Percentiles rank a stretch among this genome's conserved stretches.
phyloP scores from a whole-genome alignment of 2,888 invertebrate genomes.

The Nymphalis urticae region DNA sequence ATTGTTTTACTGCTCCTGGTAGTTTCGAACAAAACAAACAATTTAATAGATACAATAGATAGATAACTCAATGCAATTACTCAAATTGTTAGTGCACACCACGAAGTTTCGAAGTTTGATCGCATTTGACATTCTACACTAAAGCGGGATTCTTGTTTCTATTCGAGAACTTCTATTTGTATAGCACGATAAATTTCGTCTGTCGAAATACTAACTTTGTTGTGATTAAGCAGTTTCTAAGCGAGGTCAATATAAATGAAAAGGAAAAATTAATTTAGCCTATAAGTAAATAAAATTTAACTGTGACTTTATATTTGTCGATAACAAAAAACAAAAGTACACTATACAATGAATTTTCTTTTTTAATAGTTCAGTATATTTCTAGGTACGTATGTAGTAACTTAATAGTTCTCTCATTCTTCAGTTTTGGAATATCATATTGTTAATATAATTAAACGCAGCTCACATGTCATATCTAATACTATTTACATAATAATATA shows the following conservation, averaged over 20 bases:
- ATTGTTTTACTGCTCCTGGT: too few species aligned
- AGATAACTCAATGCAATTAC: conserved; percentile 46
- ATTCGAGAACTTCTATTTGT: conserved; percentile 33
- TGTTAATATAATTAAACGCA: background rate
- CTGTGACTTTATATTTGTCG: too few species aligned
- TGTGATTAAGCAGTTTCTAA: conserved; percentile 23
- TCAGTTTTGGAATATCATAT: too few species aligned
- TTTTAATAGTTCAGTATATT: too few species aligned
- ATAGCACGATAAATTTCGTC: conserved; percentile 32
- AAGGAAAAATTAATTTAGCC: too few species aligned
- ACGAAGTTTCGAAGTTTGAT: conserved; percentile 46
- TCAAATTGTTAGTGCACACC: conserved; percentile 45
- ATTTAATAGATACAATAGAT: conserved; percentile 36
- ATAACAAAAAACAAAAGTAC: too few species aligned
- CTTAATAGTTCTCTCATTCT: too few species aligned
- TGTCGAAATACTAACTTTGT: conserved; percentile 30
- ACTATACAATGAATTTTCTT: too few species aligned
- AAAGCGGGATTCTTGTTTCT: conserved; percentile 35
- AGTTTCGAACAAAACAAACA: conserved; percentile 7
- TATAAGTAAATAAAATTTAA: too few species aligned
- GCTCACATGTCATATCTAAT: too few species aligned
- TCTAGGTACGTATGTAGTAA: too few species aligned
- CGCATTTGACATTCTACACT: conserved; percentile 48
- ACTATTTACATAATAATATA: background rate
- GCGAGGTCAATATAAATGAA: too few species aligned